Base-by-base conservation (phyloP, 2,113 vertebrate genomes). In the Peromyscus polionotus region DNA sequence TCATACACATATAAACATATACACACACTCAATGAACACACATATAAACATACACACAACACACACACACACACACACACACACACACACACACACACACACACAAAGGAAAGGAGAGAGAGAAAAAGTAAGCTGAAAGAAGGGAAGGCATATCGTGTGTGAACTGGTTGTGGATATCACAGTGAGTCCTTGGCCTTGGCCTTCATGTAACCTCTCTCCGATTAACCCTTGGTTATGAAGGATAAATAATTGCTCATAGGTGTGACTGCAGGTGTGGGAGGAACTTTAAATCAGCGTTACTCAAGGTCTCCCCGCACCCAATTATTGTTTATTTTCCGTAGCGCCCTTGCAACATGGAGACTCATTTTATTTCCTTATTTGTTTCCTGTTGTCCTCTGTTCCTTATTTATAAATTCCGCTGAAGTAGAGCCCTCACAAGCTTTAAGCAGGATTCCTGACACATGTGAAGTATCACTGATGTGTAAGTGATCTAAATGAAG, bases 331-430 rank as follows among this genome's bases (percentile, higher is more conserved):
- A 68, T 86, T 61, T 92, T 8, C 33, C 76, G 88, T 7, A 48
- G 0, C 57, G 24, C 3, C 51, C 33, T 75, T 42, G 36, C 4
- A 48, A 77, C 75, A 80, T 88, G 8, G 9, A 57, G n/a, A 93
- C 4, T 33, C 81, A 79, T 76, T 75, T 87, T 92, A 31, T 90
- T 81, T 83, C 54, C 89, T 90, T 31, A 63, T 28, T 86, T 87
- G 1, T 79, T 83, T 75, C 45, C 36, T 68, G 1, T 84, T 26
- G 75, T 75, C 14, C 36, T 79, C 3, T 8, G 17, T 36, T 22
- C 70, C 24, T 91, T 7, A 88, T 28, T 7, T 93, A 9, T 17
- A 65, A 83, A 88, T 5, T 91, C 13, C 14, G n/a, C 42, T 79
- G 51, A 88, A 28, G 5, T 19, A n/a, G 48, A 72, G 4, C 31